phyloP scores from a whole-genome alignment of 1,140 invertebrate species.

The Pogonognathellus flavescens region DNA sequence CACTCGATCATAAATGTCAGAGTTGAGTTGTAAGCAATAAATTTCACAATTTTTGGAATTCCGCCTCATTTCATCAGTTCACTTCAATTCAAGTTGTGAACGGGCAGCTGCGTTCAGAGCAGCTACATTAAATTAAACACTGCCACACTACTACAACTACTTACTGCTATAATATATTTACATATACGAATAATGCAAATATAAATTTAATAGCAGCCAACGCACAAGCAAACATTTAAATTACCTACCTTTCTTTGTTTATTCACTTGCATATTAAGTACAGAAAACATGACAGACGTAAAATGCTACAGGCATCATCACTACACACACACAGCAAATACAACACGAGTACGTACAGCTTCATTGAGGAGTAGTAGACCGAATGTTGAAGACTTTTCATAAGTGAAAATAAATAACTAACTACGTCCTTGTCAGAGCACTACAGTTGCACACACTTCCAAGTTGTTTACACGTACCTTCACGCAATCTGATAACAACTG shows the following conservation, averaged over 20 bases:
- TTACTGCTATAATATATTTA: background rate
- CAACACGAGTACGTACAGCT: background rate
- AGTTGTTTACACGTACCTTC: too few relatives aligned
- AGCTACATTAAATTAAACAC: slow-evolving; percentile 4
- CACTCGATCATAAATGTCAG: slow-evolving; percentile 45
- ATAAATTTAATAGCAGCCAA: background rate
- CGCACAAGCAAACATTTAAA: background rate
- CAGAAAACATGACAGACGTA: background rate
- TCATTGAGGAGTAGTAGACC: too few relatives aligned
- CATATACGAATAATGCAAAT: background rate
- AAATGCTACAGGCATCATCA: slow-evolving; percentile 25
- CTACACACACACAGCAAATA: background rate
- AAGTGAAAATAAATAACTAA: background rate
- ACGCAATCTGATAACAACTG: too few relatives aligned
- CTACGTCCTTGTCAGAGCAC: too few relatives aligned
- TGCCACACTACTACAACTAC: slow-evolving; percentile 13
- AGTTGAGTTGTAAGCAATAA: slow-evolving; percentile 42
- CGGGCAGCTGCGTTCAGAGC: too few relatives aligned
- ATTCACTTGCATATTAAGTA: slow-evolving; percentile 10
- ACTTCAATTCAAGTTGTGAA: too few relatives aligned
- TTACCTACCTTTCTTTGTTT: slow-evolving; percentile 1
- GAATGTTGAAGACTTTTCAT: background rate
- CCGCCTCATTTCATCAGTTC: slow-evolving; percentile 35
- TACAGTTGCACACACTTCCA: too few relatives aligned
- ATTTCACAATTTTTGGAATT: slow-evolving; percentile 47